A percentile compares a stretch with the other conserved stretches of the same genome.
phyloP scores from a whole-genome alignment of 2,113 vertebrate species.

The Blennius ocellaris region DNA sequence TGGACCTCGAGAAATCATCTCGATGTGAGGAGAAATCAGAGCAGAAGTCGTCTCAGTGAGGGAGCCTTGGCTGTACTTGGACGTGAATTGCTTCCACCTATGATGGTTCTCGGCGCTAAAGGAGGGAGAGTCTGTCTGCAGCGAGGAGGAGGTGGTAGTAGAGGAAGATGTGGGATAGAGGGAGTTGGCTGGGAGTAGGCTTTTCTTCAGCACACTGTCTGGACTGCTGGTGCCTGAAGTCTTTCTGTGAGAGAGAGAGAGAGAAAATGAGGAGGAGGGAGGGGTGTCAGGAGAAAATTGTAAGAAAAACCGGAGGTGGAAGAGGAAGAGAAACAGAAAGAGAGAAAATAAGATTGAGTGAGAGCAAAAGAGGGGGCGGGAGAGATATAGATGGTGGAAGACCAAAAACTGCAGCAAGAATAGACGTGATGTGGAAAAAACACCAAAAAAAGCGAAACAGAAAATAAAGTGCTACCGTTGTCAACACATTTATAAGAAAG shows the following conservation, averaged over 20 bases:
- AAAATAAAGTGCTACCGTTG: slow-evolving; percentile 33
- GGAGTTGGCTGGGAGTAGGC: slow-evolving; percentile 83
- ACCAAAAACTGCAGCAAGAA: slow-evolving; percentile 28
- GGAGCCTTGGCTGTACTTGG: slow-evolving; percentile 69
- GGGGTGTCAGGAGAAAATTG: slow-evolving; percentile 35
- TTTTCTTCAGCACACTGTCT: slow-evolving; percentile 90
- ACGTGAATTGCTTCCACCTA: slow-evolving; percentile 44
- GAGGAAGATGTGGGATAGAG: slow-evolving; percentile 73
- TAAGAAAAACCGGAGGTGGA: slow-evolving; percentile 47
- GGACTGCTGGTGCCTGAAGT: slow-evolving; percentile 84
- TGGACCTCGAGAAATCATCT: slow-evolving; percentile 89
- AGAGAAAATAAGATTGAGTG: slow-evolving; percentile 45
- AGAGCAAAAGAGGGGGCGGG: slow-evolving; percentile 43
- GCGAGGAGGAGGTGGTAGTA: slow-evolving; percentile 63
- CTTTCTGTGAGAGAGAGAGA: slow-evolving; percentile 61
- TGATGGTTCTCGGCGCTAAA: slow-evolving; percentile 55
- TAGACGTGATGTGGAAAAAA: slow-evolving; percentile 21
- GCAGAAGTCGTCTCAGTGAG: slow-evolving; percentile 50
- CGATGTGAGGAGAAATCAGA: slow-evolving; percentile 81
- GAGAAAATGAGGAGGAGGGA: slow-evolving; percentile 22
- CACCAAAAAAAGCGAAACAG: slow-evolving; percentile 22
- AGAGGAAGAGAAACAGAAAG: slow-evolving; percentile 47
- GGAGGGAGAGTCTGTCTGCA: slow-evolving; percentile 73
- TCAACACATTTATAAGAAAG: slow-evolving; percentile 25
- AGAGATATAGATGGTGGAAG: slow-evolving; percentile 35